Evolutionary conservation across 2,113 vertebrate genomes (phyloP).

Genomic region (Polypterus senegalus): DNA sequence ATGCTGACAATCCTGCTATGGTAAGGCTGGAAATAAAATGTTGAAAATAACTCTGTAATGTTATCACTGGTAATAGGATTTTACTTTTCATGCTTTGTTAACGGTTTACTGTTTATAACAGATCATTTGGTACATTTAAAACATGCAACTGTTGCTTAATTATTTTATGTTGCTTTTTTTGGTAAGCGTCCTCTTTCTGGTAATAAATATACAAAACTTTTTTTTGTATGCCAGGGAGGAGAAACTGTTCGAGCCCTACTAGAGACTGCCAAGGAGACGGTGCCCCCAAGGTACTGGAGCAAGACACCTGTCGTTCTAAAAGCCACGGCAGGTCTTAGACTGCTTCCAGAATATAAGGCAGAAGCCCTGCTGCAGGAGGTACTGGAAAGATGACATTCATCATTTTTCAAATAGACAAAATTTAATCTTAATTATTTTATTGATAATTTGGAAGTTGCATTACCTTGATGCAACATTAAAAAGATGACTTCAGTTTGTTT

Average conservation of each 20-base stretch:
- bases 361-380: slow-evolving; percentile 76
- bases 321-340: slow-evolving; percentile 84
- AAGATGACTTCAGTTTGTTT: too few species aligned
- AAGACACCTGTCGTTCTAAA: slow-evolving; percentile 85
- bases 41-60: too few species aligned
- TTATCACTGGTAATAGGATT: too few species aligned
- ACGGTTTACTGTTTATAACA: neutral
- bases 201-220: neutral
- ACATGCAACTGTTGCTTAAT: neutral
- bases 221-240: slow-evolving; percentile 57
- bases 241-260: slow-evolving; percentile 69
- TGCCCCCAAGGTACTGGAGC: slow-evolving; percentile 76
- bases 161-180: neutral
- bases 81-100: neutral
- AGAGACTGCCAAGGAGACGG: slow-evolving; percentile 71
- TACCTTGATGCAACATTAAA: too few species aligned
- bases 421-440: too few species aligned
- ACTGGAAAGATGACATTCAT: neutral
- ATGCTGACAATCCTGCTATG: slow-evolving; percentile 75
- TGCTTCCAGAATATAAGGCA: slow-evolving; percentile 77
- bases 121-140: neutral
- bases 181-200: neutral
- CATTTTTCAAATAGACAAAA: too few species aligned
- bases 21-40: slow-evolving; percentile 38
- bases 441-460: too few species aligned